phyloP scores from a whole-genome alignment of 2,797 vertebrate genomes.

The Pelobates cultripes region DNA sequence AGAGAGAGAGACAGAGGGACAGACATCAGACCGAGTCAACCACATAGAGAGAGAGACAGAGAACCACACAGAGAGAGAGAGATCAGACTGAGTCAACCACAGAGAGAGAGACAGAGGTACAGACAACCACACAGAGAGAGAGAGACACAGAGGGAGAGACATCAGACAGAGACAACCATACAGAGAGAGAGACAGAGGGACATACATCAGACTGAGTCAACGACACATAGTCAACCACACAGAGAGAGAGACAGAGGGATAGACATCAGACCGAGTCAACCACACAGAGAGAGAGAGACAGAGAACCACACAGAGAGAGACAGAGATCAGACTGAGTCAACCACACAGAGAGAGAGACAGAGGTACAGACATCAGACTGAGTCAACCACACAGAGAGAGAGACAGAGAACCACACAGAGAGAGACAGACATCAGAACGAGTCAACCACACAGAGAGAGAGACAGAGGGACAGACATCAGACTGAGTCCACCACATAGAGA shows the following conservation, averaged over 20 bases:
- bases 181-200: neutral
- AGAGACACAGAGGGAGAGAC: neutral
- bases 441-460: neutral
- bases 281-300: neutral
- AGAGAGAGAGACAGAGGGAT: neutral
- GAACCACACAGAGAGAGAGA: neutral
- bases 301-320: too few relatives aligned
- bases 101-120: neutral
- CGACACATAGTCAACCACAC: neutral
- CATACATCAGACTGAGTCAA: neutral
- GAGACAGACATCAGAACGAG: neutral
- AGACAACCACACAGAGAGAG: neutral
- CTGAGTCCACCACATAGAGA: neutral
- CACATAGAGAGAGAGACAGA: fast-evolving
- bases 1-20: neutral
- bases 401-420: neutral
- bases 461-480: neutral
- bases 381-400: neutral
- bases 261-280: neutral
- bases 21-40: too few relatives aligned
- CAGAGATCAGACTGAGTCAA: neutral
- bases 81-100: neutral
- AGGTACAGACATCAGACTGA: neutral
- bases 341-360: neutral
- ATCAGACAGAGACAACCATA: neutral